phyloP scores from a whole-genome alignment of 2,797 vertebrate genomes.

The Xerus rutilus region DNA sequence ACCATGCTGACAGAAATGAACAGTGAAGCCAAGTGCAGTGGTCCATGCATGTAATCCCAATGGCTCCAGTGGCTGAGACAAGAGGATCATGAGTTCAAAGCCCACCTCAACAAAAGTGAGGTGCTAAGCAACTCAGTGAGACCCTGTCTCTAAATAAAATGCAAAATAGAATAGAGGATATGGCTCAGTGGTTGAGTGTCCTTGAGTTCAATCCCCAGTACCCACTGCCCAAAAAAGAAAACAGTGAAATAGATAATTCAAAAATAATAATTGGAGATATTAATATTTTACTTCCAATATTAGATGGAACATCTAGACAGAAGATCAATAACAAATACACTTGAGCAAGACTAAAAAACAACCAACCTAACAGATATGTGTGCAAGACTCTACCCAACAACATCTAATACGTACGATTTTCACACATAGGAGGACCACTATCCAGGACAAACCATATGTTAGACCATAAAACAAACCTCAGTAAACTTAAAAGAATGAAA shows the following conservation, averaged over 20 bases:
- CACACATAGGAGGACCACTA: not conserved
- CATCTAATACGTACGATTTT: not conserved
- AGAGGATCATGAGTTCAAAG: no score
- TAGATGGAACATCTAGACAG: not conserved
- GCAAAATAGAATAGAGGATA: no score
- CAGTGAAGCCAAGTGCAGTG: not conserved
- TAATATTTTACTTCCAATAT: not conserved
- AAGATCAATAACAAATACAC: not conserved
- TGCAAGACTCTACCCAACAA: not conserved
- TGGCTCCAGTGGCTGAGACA: no score
- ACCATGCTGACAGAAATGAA: not conserved
- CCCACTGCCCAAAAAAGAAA: no score
- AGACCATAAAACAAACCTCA: not conserved
- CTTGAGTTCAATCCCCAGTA: no score
- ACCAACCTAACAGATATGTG: not conserved
- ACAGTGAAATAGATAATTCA: not conserved
- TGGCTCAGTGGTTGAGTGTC: no score
- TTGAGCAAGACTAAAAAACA: no score
- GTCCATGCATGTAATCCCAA: no score
- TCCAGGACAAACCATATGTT: not conserved
- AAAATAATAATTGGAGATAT: not conserved
- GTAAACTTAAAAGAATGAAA: not conserved
- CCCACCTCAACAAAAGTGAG: no score
- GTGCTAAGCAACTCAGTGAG: no score
- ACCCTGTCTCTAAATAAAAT: no score